Percentiles rank a stretch among this genome's conserved stretches.
These are phyloP conservation scores for Melospiza melodia DNA, from an alignment of 2,113 vertebrate species.

Conservation along the genomic window DNA sequence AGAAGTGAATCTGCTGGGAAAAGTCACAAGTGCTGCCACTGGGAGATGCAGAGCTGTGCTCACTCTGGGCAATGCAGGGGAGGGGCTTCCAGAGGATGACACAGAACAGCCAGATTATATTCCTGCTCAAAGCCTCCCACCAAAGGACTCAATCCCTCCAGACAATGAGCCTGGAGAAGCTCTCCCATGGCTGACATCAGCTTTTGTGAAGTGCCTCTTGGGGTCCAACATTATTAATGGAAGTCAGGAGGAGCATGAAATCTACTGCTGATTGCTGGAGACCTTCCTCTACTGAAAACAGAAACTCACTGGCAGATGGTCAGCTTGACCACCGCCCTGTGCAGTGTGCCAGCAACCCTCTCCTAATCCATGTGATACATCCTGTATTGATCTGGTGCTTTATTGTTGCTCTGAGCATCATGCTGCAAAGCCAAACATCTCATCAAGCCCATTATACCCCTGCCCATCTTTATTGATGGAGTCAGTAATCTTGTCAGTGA, in stretches of 20 bases:
- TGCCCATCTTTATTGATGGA: not conserved
- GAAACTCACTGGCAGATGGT: not conserved
- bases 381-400: constrained; percentile 6
- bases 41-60: not conserved
- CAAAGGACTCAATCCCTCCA: not conserved
- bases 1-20: not conserved
- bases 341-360: not conserved
- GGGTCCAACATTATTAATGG: not conserved
- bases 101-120: not conserved
- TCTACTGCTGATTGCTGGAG: not conserved
- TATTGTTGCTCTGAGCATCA: not conserved
- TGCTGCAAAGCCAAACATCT: not conserved
- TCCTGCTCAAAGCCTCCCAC: not conserved
- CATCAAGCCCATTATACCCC: not conserved
- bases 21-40: not conserved
- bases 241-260: not conserved
- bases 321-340: not conserved
- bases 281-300: not conserved
- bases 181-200: not conserved
- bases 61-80: not conserved
- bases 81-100: not conserved
- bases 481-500: constrained; percentile 9
- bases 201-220: not conserved
- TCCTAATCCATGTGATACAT: not conserved
- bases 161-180: not conserved